Evolutionary conservation across 2,113 vertebrate genomes (phyloP).

Genomic region (Gallinago media): DNA sequence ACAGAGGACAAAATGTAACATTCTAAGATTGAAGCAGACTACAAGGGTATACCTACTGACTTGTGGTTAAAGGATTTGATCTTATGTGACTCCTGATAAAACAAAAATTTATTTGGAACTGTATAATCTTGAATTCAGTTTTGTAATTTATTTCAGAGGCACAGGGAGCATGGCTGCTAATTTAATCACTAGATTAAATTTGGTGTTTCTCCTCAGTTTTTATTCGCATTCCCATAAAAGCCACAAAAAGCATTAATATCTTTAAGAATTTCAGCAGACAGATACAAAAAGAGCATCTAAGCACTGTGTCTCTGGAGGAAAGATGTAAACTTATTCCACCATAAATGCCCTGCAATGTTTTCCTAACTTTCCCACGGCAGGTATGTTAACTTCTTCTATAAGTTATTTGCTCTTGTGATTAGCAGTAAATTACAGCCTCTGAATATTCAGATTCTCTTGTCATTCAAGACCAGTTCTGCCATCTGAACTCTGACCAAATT

Average conservation of each 20-base stretch:
- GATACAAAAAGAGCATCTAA: background rate
- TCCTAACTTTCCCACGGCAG: background rate
- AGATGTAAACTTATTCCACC: background rate
- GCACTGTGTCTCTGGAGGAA: background rate
- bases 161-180: background rate
- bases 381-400: background rate
- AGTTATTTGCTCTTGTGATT: background rate
- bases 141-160: background rate
- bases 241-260: background rate
- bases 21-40: background rate
- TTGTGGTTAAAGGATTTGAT: background rate
- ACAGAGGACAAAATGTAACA: background rate
- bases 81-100: background rate
- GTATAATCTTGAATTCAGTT: background rate
- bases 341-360: background rate
- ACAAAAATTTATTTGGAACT: background rate
- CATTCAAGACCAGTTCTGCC: background rate
- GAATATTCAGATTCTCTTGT: background rate
- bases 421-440: background rate
- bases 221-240: rapidly evolving
- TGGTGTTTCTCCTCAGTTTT: background rate
- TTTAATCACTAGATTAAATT: background rate
- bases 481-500: background rate
- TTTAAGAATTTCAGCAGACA: background rate
- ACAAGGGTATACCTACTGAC: background rate